phyloP scores from a whole-genome alignment of 1,140 invertebrate species.

The Nebria ingens region DNA sequence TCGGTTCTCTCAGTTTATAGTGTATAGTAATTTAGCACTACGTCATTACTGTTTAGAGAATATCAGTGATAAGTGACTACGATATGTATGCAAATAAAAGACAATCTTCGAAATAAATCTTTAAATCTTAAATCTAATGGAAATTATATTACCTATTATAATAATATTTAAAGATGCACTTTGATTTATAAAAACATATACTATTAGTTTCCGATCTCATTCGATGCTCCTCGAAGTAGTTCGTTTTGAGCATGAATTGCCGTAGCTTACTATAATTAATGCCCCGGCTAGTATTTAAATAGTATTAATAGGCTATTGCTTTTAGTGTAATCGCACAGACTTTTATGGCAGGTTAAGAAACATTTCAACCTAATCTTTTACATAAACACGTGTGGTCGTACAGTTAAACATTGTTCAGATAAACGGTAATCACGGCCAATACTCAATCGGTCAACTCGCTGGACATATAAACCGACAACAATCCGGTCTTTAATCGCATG shows the following conservation, averaged over 20 bases:
- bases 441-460: neutral
- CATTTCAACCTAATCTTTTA: conserved; percentile 9
- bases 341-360: conserved; percentile 8
- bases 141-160: too few species aligned
- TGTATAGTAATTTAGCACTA: too few species aligned
- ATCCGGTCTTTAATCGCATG: neutral
- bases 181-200: too few species aligned
- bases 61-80: too few species aligned
- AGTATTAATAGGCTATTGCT: conserved; percentile 9
- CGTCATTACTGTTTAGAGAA: too few species aligned
- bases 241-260: neutral
- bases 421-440: neutral
- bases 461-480: neutral
- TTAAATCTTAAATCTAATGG: too few species aligned
- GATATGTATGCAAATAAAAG: too few species aligned
- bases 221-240: too few species aligned
- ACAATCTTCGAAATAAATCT: too few species aligned
- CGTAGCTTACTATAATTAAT: neutral
- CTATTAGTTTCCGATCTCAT: too few species aligned
- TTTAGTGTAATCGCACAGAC: conserved; percentile 6
- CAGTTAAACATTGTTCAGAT: neutral
- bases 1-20: too few species aligned
- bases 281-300: conserved; percentile 4
- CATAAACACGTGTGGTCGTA: neutral
- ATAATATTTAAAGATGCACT: too few species aligned